Base-by-base conservation (phyloP, 1,140 invertebrate species). In the Dinoponera quadriceps region DNA sequence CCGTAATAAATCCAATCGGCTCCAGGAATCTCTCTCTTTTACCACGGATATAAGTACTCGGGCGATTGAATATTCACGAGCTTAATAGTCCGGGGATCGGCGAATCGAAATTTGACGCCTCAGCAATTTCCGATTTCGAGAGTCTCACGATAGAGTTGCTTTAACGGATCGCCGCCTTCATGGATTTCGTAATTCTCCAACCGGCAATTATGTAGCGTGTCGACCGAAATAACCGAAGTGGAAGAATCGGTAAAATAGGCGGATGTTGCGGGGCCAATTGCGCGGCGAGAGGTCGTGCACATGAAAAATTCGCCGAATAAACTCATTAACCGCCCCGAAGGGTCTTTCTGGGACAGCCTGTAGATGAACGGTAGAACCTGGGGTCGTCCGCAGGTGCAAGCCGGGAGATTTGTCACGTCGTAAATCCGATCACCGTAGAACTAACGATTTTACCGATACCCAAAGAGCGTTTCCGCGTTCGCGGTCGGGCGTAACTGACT, bases 391-490 rank as follows among this genome's bases (percentile, higher is more conserved):
- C 82, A 63, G 75, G n/a, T 55, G 77, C 54, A n/a, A 72, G 20
- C 13, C 51, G 38, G 60, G 85, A 88, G 86, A 88, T 87, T 88
- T 88, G 86, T 88, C 84, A 86, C 66, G 62, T 85, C 86, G 86
- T 88, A 88, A 88, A 88, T 88, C 85, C 82, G 85, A 88, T 88
- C 82, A 88, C 82, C 49, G 71, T 65, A 66, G 86, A 83, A 85
- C 85, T 88, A 88, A 88, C 86, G 86, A 88, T 88, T 88, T 85
- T 82, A 72, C 84, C 86, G 82, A 88, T 88, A 88, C 71, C 82
- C 85, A 87, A 88, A 88, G 86, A 88, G 86, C 86, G 65, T 88
- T 88, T 87, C 82, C 85, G 55, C 71, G 72, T 88, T 78, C 72
- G 77, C 59, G 82, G 63, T 82, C 75, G 55, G 72, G 62, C 82